phyloP scores from a whole-genome alignment of 2,113 vertebrate species.

The Triplophysa dalaica region DNA sequence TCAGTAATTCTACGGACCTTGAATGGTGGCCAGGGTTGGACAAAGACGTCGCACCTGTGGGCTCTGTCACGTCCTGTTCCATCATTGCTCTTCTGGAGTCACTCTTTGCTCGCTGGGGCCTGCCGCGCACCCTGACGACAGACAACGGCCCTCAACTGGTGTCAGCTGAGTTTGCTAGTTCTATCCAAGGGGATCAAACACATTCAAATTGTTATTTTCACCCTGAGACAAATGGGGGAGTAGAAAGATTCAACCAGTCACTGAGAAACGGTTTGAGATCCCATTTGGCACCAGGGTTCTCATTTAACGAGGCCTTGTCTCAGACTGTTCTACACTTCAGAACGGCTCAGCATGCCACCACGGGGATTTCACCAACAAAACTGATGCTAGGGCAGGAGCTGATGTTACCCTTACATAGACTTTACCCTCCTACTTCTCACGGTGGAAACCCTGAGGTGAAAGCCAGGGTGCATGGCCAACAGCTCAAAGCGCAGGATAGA shows the following conservation, averaged over 20 bases:
- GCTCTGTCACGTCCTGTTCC: background rate
- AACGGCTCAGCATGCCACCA: no score
- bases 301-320: background rate
- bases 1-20: background rate
- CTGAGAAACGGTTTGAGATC: background rate
- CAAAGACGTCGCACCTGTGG: no score
- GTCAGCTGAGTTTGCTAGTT: no score
- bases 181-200: background rate
- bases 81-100: background rate
- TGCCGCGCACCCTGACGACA: background rate
- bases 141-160: no score
- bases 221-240: slow-evolving; percentile 8
- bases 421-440: no score
- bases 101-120: background rate
- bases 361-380: no score
- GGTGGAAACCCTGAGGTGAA: no score
- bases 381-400: no score
- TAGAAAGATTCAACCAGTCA: background rate
- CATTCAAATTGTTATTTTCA: background rate
- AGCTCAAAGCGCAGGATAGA: no score
- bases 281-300: no score
- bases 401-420: no score
- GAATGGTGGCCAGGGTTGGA: slow-evolving; percentile 14
- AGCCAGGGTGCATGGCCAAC: no score
- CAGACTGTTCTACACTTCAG: background rate